phyloP scores from a whole-genome alignment of 2,113 vertebrate species.

The Austrofundulus limnaeus region DNA sequence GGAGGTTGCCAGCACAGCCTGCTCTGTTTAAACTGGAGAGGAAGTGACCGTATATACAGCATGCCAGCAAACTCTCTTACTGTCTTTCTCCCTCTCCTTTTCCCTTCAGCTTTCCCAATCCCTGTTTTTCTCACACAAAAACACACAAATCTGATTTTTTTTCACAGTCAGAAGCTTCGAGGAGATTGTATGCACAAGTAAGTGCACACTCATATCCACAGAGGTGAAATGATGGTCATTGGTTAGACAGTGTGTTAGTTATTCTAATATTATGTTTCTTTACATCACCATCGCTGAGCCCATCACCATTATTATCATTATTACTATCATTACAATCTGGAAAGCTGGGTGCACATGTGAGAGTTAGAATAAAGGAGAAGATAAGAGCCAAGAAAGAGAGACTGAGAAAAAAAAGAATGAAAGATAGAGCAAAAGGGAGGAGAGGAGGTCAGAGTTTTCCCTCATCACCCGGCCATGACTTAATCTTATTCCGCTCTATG shows the following conservation, averaged over 20 bases:
- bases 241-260: conserved; percentile 79
- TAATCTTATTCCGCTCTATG: conserved; percentile 90
- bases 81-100: conserved; percentile 58
- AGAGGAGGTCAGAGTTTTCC: conserved; percentile 98
- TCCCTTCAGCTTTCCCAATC: conserved; percentile 25
- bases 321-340: conserved; percentile 81
- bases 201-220: conserved; percentile 56
- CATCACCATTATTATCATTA: conserved; percentile 81
- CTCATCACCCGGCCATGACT: conserved; percentile 96
- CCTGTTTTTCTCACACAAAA: conserved; percentile 30
- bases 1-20: conserved; percentile 98
- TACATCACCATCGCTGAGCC: conserved; percentile 76
- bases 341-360: conserved; percentile 61
- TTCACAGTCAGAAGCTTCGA: conserved; percentile 45
- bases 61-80: conserved; percentile 88
- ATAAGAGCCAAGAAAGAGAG: conserved; percentile 86
- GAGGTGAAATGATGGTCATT: conserved; percentile 87
- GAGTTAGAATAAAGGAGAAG: conserved; percentile 73
- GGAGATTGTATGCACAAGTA: conserved; percentile 37
- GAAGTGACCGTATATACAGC: conserved; percentile 99
- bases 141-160: conserved; percentile 18
- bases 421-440: conserved; percentile 84
- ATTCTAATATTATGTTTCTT: conserved; percentile 83
- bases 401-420: conserved; percentile 81
- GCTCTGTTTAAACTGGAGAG: conserved; percentile 99